These are phyloP conservation scores for Ormyrus nitidulus DNA, from an alignment of 2,888 invertebrate genomes.

Conservation along the genomic window DNA sequence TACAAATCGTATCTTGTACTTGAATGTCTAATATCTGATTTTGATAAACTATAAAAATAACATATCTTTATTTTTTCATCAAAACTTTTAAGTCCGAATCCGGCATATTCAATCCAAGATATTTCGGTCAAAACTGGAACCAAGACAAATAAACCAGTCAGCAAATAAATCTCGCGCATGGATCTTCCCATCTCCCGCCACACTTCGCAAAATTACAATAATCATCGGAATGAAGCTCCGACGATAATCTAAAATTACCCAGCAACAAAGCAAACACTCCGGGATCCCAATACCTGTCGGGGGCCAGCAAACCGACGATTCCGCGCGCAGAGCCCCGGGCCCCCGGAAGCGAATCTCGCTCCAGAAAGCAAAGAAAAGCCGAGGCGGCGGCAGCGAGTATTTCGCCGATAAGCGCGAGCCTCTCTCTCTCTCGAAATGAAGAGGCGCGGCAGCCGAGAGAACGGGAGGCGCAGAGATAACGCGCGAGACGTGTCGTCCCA, in stretches of 20 bases:
- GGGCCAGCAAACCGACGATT: slow-evolving; percentile 17
- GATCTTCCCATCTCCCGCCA: slow-evolving; percentile 1
- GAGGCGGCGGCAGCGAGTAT: background rate
- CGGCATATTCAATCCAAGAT: background rate
- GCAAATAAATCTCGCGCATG: no score
- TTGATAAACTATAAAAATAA: background rate
- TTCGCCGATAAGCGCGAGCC: background rate
- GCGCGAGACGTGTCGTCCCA: slow-evolving; percentile 22
- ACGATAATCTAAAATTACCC: slow-evolving; percentile 5
- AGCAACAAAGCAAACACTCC: slow-evolving; percentile 24
- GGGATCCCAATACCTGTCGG: slow-evolving; percentile 3
- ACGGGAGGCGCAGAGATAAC: background rate
- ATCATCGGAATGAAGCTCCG: background rate
- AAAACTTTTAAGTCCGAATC: background rate
- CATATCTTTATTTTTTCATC: no score
- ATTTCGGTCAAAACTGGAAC: no score
- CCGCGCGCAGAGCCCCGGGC: background rate
- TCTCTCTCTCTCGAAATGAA: background rate
- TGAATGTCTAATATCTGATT: background rate
- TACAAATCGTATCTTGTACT: background rate
- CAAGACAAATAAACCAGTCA: no score
- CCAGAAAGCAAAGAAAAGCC: background rate
- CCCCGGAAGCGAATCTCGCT: background rate
- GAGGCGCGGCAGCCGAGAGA: background rate
- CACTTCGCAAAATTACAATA: slow-evolving; percentile 39